phyloP scores from a whole-genome alignment of 2,797 vertebrate species.

The Spizella passerina region DNA sequence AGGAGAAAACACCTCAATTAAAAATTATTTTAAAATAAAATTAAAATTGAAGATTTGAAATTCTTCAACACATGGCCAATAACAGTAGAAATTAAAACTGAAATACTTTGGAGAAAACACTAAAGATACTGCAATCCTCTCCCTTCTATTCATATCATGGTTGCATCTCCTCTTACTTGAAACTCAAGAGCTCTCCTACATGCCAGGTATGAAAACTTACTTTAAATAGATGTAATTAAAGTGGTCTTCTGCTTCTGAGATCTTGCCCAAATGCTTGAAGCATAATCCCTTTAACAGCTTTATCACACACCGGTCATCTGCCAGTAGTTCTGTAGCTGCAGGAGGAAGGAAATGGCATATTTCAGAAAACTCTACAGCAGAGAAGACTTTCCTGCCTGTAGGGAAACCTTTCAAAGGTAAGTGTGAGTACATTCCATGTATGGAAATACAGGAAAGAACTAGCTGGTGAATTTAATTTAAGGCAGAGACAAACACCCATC shows the following conservation, averaged over 20 bases:
- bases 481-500: not conserved
- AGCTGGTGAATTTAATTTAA: not conserved
- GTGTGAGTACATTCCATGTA: not conserved
- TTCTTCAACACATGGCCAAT: not conserved
- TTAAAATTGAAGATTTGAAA: not conserved
- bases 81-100: not conserved
- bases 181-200: not conserved
- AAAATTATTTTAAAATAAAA: not conserved
- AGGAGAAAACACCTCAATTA: not conserved
- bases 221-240: conserved; percentile 86
- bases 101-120: not conserved
- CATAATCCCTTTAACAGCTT: conserved; percentile 94
- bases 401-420: not conserved
- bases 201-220: conserved; percentile 67
- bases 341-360: not conserved
- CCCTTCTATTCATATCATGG: not conserved
- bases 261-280: conserved; percentile 91
- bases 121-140: not conserved
- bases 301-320: conserved; percentile 92
- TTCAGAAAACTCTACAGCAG: not conserved
- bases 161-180: not conserved
- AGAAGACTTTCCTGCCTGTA: not conserved
- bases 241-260: conserved; percentile 90
- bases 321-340: conserved; percentile 86
- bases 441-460: not conserved